Evolutionary conservation across 2,797 vertebrate species (phyloP), one percentile per base, ranked within the genome.

Genomic region (Pelochelys cantorii): DNA sequence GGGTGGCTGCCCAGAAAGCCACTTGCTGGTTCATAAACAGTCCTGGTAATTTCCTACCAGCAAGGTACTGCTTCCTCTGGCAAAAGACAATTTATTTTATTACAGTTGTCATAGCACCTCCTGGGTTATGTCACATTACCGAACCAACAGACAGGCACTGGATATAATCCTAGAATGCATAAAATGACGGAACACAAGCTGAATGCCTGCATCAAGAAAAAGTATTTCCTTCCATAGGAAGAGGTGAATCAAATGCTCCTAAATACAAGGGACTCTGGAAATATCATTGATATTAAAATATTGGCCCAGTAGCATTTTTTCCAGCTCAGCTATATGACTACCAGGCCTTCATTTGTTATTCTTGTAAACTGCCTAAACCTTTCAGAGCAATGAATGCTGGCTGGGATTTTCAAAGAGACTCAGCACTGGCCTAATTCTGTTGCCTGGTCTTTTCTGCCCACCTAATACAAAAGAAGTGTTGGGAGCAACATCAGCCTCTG

Each of bases 21-120:
- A 59, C 81, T 84, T 93, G 23, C 22, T 88, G 23, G 79, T 93
- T 90, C 88, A 29, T 79, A 82, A 89, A 7, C 59, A 93, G 60
- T n/a, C 14, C 79, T 87, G 48, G 34, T 86, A 90, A 93, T 88
- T 53, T 93, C 8, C 80, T 88, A 42, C 84, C 79, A 85, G 53
- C 48, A 83, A 94, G 37, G 37, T 77, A 87, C 31, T 84, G 22
- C 11, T 90, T 55, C 79, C 86, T 37, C 56, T 79, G 55, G 17
- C 27, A 93, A 57, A 83, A 89, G 68, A 90, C 2, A 68, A 62
- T 84, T 83, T 93, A 37, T 92, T 89, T n/a, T 29, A 55, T 86
- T 88, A 84, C 37, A 83, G 68, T 86, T 92, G 62, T 81, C 42
- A 9, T 55, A 62, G 81, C 65, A 54, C 23, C 52, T 94, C 80